phyloP scores from a whole-genome alignment of 2,888 invertebrate species.

The Heliconius sara region DNA sequence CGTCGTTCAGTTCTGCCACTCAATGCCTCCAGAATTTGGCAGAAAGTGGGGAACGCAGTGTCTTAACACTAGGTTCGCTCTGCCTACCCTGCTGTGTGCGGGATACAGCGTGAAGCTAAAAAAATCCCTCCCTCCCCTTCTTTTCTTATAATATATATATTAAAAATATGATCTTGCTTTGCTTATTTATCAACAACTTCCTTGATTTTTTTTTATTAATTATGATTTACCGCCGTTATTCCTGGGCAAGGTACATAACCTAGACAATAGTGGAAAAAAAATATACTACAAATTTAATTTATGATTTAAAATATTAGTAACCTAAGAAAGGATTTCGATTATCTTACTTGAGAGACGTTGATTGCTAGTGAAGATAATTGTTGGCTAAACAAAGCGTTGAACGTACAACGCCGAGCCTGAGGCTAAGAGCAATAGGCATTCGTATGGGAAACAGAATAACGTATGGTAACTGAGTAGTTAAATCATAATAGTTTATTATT shows the following conservation, averaged over 20 bases:
- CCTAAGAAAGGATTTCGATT: conserved; percentile 50
- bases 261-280: background rate
- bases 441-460: conserved; percentile 68
- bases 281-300: conserved; percentile 20
- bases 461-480: conserved; percentile 48
- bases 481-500: conserved; percentile 38
- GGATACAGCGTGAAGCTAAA: too few species aligned
- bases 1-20: too few species aligned
- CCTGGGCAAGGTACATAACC: background rate
- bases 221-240: background rate
- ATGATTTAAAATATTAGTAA: conserved; percentile 31
- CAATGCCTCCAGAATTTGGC: too few species aligned
- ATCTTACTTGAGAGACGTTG: conserved; percentile 59
- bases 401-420: conserved; percentile 69
- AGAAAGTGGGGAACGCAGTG: too few species aligned
- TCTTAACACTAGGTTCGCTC: too few species aligned
- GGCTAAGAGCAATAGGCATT: conserved; percentile 61
- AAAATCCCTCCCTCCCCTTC: too few species aligned
- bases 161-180: background rate
- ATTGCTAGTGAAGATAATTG: conserved; percentile 76
- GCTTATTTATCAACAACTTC: background rate
- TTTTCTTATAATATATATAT: too few species aligned
- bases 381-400: conserved; percentile 76
- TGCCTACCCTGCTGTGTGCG: too few species aligned
- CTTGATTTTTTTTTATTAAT: background rate